phyloP scores from a whole-genome alignment of 2,797 vertebrate species.

The Sebastes matsubarae region DNA sequence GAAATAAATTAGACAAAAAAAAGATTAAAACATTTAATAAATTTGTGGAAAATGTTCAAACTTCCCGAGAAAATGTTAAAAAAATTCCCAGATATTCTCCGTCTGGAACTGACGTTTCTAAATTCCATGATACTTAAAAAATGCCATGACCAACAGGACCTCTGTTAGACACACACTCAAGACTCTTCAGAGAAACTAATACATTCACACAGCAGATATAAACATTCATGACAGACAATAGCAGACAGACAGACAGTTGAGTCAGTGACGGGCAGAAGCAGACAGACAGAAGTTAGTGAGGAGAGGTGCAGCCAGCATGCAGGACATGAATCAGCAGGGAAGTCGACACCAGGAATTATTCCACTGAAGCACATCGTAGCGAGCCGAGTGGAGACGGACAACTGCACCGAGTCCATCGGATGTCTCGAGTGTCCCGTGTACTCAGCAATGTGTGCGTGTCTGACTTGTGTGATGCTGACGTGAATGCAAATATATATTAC shows the following conservation, averaged over 20 bases:
- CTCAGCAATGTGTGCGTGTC: neutral
- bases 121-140: neutral
- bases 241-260: neutral
- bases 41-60: neutral
- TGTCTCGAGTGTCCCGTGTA: neutral
- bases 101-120: neutral
- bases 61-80: neutral
- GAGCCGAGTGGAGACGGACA: neutral
- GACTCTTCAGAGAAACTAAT: neutral
- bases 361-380: conserved; percentile 6
- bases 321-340: conserved; percentile 35
- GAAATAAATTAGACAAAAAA: neutral
- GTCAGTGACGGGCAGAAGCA: conserved; percentile 15
- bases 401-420: neutral
- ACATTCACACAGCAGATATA: neutral
- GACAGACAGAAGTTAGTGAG: conserved; percentile 33
- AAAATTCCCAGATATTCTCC: neutral
- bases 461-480: neutral
- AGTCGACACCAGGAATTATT: conserved; percentile 8
- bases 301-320: conserved; percentile 45
- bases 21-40: neutral
- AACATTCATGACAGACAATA: neutral
- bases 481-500: neutral
- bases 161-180: neutral
- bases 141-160: neutral